A percentile compares a stretch with the other conserved stretches of the same genome.
These are phyloP conservation scores for Orthonevra nobilis DNA, from an alignment of 2,888 invertebrate genomes.

Conservation along the genomic window DNA sequence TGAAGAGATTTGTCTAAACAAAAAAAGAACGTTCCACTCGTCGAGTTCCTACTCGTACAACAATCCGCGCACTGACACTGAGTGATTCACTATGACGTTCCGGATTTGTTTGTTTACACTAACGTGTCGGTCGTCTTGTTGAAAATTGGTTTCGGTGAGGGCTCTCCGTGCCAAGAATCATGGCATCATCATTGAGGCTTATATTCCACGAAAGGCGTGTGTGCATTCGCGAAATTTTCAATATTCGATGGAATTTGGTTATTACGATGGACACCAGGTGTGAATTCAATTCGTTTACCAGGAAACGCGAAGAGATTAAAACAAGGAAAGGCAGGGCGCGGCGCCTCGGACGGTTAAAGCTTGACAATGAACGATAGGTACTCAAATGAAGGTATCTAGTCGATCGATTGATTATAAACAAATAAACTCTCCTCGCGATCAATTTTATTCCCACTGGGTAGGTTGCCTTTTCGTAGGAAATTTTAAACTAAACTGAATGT, in stretches of 20 bases:
- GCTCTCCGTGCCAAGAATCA: too few species aligned
- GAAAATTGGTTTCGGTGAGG: too few species aligned
- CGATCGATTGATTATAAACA: constrained; percentile 49
- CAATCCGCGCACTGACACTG: background rate
- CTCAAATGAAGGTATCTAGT: constrained; percentile 8
- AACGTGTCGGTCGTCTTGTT: too few species aligned
- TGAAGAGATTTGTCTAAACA: too few species aligned
- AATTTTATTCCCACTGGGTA: constrained; percentile 14
- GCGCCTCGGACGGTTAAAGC: constrained; percentile 28
- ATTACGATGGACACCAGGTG: constrained; percentile 33
- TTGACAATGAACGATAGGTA: constrained; percentile 36
- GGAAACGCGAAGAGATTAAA: constrained; percentile 9
- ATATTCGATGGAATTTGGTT: constrained; percentile 24
- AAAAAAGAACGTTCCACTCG: too few species aligned
- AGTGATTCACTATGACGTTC: constrained; percentile 33
- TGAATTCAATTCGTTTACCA: constrained; percentile 16
- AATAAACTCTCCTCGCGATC: constrained; percentile 38
- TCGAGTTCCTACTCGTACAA: too few species aligned
- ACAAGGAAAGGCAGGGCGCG: background rate
- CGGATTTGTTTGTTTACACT: too few species aligned
- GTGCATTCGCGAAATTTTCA: background rate
- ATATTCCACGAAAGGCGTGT: constrained; percentile 17
- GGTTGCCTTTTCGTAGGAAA: constrained; percentile 54
- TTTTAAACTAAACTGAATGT: constrained; percentile 63
- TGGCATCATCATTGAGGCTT: background rate